phyloP scores from a whole-genome alignment of 2,888 invertebrate species.

The Aphodius granarius region DNA sequence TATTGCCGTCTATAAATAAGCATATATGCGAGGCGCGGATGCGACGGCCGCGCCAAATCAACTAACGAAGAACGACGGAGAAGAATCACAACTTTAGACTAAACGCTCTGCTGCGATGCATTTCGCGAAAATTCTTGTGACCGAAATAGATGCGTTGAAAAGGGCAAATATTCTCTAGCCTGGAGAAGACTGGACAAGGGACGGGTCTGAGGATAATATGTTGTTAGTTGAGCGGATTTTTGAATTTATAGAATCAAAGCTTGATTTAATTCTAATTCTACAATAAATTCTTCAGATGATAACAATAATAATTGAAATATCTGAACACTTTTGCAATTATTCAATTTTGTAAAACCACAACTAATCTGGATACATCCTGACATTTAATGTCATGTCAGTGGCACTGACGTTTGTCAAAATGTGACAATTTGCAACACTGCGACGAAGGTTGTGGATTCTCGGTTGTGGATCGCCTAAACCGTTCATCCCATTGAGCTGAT shows the following conservation, averaged over 20 bases:
- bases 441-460: too few relatives aligned
- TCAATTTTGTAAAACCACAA: too few relatives aligned
- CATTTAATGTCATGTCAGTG: too few relatives aligned
- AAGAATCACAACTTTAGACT: neutral
- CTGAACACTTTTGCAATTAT: too few relatives aligned
- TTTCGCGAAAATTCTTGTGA: neutral
- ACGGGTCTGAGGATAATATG: neutral
- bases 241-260: neutral
- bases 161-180: neutral
- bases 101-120: neutral
- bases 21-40: neutral
- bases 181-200: neutral
- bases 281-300: too few relatives aligned
- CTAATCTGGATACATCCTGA: too few relatives aligned
- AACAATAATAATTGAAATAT: too few relatives aligned
- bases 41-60: slow-evolving; percentile 6
- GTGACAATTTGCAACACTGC: too few relatives aligned
- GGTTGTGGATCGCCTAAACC: too few relatives aligned
- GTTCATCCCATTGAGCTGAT: too few relatives aligned
- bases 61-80: neutral
- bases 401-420: too few relatives aligned
- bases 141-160: neutral
- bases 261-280: too few relatives aligned
- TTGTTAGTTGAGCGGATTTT: neutral
- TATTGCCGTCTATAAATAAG: slow-evolving; percentile 14